phyloP scores from a whole-genome alignment of 1,140 invertebrate genomes.

The Drosophila navojoa region DNA sequence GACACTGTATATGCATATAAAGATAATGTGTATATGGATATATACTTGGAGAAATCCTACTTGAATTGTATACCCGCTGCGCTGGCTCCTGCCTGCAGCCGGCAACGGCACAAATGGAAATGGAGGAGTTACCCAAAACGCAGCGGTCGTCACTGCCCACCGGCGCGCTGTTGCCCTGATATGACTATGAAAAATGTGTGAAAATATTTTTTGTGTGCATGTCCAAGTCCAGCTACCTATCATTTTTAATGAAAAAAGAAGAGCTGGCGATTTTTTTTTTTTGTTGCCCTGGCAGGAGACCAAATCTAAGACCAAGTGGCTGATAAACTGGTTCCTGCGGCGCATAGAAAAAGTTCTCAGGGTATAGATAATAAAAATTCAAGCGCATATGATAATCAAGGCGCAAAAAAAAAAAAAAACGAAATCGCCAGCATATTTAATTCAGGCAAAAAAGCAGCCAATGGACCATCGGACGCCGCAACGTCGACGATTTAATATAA shows the following conservation, averaged over 20 bases:
- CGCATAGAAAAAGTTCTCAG: constrained; percentile 83
- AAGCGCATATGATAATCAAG: constrained; percentile 83
- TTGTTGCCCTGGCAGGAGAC: constrained; percentile 73
- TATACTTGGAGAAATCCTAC: constrained; percentile 26
- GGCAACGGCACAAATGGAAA: constrained; percentile 56
- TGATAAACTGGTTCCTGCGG: constrained; percentile 77
- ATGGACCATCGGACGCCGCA: constrained; percentile 62
- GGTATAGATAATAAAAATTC: constrained; percentile 83
- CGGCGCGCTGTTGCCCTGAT: constrained; percentile 52
- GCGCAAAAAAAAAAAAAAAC: constrained; percentile 44
- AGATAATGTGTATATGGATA: constrained; percentile 10
- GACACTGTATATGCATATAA: constrained; percentile 16
- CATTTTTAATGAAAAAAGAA: constrained; percentile 71
- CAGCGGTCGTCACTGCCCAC: constrained; percentile 75
- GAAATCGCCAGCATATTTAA: constrained; percentile 71
- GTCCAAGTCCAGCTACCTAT: constrained; percentile 68
- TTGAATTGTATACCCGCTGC: constrained; percentile 61
- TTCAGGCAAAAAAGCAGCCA: constrained; percentile 74
- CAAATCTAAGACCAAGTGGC: constrained; percentile 71
- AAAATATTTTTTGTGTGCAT: constrained; percentile 74
- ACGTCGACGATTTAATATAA: constrained; percentile 78
- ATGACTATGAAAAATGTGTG: constrained; percentile 84
- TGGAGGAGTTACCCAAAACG: constrained; percentile 78
- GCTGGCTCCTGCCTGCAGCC: constrained; percentile 32
- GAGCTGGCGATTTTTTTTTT: constrained; percentile 15